Percentiles rank a stretch among this genome's conserved stretches.
Evolutionary conservation across 2,888 invertebrate genomes (phyloP).

Genomic region (Mactromeris polynyma): DNA sequence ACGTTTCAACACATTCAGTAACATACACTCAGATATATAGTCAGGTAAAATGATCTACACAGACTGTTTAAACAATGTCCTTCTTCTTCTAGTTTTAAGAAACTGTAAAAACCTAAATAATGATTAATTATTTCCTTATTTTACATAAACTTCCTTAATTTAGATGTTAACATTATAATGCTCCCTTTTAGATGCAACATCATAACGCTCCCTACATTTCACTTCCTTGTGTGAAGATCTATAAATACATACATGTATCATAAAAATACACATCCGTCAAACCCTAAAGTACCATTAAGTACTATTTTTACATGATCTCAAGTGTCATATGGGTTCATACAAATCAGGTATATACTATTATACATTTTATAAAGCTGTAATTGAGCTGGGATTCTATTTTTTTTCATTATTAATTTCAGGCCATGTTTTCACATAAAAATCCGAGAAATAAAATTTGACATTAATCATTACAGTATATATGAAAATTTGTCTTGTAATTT

Average conservation of each 20-base stretch:
- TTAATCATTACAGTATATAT: no score
- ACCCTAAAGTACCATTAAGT: background rate
- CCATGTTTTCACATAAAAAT: no score
- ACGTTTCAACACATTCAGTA: background rate
- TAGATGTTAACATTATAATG: background rate
- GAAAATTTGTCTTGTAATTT: background rate
- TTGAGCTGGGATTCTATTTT: no score
- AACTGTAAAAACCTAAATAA: background rate
- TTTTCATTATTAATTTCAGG: no score
- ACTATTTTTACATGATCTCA: background rate
- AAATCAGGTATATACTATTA: no score
- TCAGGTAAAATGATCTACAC: background rate
- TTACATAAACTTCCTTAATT: background rate
- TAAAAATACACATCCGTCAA: background rate
- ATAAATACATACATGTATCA: background rate
- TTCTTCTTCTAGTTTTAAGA: no score
- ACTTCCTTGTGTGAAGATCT: background rate
- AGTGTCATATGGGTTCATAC: no score
- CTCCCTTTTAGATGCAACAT: no score
- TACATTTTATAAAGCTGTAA: no score
- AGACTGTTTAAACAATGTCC: background rate
- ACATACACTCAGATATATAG: background rate
- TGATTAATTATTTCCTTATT: background rate
- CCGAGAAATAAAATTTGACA: no score
- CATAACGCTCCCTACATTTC: background rate